These are phyloP conservation scores for Doris montereyensis DNA, from an alignment of 2,888 invertebrate genomes.

Conservation along the genomic window DNA sequence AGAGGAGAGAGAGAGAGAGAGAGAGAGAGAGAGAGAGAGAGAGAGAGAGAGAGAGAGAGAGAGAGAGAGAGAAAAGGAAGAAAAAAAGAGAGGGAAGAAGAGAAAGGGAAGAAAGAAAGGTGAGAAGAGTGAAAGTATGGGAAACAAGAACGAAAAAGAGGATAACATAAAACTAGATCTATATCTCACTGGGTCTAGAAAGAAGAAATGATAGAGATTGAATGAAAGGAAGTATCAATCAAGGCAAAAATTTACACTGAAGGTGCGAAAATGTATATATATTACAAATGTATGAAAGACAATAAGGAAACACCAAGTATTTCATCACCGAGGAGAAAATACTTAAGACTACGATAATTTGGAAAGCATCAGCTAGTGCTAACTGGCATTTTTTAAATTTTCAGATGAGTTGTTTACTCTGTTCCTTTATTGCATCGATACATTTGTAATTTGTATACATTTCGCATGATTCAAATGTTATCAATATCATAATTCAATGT, in stretches of 20 bases:
- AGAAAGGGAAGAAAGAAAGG: background rate
- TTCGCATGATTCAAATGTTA: too few species aligned
- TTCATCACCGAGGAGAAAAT: too few species aligned
- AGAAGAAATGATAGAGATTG: background rate
- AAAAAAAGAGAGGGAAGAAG: slow-evolving; percentile 1
- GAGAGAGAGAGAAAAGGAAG: slow-evolving; percentile 12
- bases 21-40: slow-evolving; percentile 12
- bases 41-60: slow-evolving; percentile 5
- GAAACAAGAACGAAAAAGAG: background rate
- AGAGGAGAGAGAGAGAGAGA: background rate
- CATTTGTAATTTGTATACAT: too few species aligned
- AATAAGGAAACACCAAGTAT: too few species aligned
- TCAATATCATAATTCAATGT: too few species aligned
- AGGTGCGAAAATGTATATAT: too few species aligned
- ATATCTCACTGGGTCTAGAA: background rate
- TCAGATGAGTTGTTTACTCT: too few species aligned
- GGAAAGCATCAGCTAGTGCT: too few species aligned
- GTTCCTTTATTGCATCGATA: too few species aligned
- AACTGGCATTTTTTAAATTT: too few species aligned
- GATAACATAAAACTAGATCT: background rate
- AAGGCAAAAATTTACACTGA: background rate
- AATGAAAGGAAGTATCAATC: background rate
- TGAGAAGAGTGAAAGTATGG: background rate
- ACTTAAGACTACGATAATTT: too few species aligned
- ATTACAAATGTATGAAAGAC: too few species aligned